Evolutionary conservation across 2,113 vertebrate genomes (phyloP).

Genomic region (Macaca nemestrina): DNA sequence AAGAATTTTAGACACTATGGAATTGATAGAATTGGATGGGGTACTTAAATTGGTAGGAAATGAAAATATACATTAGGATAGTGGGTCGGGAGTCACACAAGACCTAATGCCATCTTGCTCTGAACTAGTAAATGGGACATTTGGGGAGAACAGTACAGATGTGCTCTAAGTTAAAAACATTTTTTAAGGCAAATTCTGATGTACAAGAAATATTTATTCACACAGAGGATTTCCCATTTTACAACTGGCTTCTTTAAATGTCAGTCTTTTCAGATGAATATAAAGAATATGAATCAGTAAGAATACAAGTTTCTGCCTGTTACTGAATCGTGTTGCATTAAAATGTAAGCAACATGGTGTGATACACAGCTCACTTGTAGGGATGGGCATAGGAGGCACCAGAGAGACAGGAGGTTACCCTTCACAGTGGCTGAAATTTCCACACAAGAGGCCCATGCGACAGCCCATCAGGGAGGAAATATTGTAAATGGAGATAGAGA

Average conservation of each 20-base stretch:
- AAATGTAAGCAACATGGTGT: neutral
- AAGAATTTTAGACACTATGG: neutral
- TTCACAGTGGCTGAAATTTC: neutral
- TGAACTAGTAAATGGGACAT: too few relatives aligned
- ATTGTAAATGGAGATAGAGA: neutral
- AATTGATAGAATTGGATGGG: neutral
- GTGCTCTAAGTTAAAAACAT: constrained; percentile 28
- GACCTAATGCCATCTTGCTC: too few relatives aligned
- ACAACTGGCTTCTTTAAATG: neutral
- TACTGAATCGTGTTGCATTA: neutral
- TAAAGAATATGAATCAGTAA: neutral
- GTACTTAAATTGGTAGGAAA: neutral
- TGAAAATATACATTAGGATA: neutral
- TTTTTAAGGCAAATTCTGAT: constrained; percentile 14
- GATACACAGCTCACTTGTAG: neutral
- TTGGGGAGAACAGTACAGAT: too few relatives aligned
- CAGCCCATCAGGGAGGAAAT: neutral
- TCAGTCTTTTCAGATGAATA: neutral
- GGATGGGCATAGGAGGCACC: neutral
- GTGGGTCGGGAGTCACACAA: neutral
- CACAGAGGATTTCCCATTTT: neutral
- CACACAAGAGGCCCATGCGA: neutral
- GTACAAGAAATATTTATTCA: neutral
- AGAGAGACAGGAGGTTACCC: neutral
- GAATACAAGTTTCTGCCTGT: neutral